Percentiles rank a stretch among this genome's conserved stretches.
Conservation (phyloP, 2,797 vertebrate genomes). For the Parotocinclus haroldoi region DNA sequence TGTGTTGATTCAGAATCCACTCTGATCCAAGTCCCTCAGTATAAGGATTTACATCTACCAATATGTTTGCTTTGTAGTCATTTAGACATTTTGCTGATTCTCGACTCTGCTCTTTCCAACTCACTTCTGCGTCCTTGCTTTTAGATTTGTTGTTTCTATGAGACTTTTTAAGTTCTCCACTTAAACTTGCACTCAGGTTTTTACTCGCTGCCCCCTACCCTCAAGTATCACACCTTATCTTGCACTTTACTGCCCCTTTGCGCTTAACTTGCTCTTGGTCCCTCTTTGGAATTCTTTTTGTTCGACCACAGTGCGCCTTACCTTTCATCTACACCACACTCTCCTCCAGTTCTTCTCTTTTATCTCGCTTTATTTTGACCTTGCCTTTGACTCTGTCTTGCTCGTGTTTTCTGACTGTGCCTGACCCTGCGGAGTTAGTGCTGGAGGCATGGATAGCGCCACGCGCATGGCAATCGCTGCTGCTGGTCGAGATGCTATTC, state of each 20-base stretch:
- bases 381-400: slow-evolving; percentile 31
- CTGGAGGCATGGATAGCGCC: slow-evolving; percentile 30
- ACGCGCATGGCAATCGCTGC: slow-evolving; percentile 28
- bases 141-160: slow-evolving; percentile 1
- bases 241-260: not conserved
- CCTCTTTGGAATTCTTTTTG: slow-evolving; percentile 6
- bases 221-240: slow-evolving; percentile 12
- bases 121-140: slow-evolving; percentile 1
- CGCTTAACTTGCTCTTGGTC: slow-evolving; percentile 3
- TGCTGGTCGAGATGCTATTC: slow-evolving; percentile 47
- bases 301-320: not conserved
- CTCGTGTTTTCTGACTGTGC: slow-evolving; percentile 2
- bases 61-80: slow-evolving; percentile 18
- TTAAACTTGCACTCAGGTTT: slow-evolving; percentile 19
- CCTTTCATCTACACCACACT: slow-evolving; percentile 45
- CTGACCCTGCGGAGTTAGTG: slow-evolving; percentile 29
- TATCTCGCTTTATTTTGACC: slow-evolving; percentile 23
- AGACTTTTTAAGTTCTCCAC: slow-evolving; percentile 12
- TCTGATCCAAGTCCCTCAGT: slow-evolving; percentile 12
- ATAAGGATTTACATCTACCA: not conserved
- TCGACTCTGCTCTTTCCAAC: slow-evolving; percentile 19
- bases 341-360: slow-evolving; percentile 47
- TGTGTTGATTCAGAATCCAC: slow-evolving; percentile 30
- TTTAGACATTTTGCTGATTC: slow-evolving; percentile 22
- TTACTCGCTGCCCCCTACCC: slow-evolving; percentile 4